Conservation (phyloP, 2,797 vertebrate genomes). For the Mus caroli region DNA sequence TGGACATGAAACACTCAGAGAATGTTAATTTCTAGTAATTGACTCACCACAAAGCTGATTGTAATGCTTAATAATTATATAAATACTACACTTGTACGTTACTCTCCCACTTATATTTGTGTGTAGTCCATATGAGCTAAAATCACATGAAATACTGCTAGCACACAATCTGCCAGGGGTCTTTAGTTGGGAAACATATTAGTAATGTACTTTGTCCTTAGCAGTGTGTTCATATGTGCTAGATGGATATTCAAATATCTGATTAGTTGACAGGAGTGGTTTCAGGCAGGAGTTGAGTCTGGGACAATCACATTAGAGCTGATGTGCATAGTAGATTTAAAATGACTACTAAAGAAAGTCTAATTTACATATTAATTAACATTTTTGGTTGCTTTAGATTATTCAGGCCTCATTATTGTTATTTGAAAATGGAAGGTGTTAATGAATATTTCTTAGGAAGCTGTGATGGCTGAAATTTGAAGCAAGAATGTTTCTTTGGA, state of each 20-base stretch:
- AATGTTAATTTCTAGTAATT: slow-evolving; percentile 70
- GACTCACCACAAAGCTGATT: neutral
- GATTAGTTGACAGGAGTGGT: neutral
- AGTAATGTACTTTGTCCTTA: neutral
- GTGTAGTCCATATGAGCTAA: neutral
- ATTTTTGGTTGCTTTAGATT: neutral
- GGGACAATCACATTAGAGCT: neutral
- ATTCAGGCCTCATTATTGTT: neutral
- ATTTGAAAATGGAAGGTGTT: neutral
- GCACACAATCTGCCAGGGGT: neutral
- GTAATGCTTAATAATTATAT: neutral
- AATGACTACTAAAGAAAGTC: neutral
- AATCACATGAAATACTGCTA: neutral
- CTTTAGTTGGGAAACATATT: neutral
- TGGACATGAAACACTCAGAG: slow-evolving; percentile 35
- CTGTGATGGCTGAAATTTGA: neutral
- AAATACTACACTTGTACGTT: neutral
- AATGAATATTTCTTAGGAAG: neutral
- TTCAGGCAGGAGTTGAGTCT: neutral
- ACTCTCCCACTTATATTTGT: neutral
- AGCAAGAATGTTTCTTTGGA: neutral
- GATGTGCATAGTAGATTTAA: neutral
- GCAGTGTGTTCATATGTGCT: neutral
- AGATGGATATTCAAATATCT: neutral
- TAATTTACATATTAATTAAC: neutral